Evolutionary conservation across 2,113 vertebrate genomes (phyloP).

Genomic region (Canis aureus): DNA sequence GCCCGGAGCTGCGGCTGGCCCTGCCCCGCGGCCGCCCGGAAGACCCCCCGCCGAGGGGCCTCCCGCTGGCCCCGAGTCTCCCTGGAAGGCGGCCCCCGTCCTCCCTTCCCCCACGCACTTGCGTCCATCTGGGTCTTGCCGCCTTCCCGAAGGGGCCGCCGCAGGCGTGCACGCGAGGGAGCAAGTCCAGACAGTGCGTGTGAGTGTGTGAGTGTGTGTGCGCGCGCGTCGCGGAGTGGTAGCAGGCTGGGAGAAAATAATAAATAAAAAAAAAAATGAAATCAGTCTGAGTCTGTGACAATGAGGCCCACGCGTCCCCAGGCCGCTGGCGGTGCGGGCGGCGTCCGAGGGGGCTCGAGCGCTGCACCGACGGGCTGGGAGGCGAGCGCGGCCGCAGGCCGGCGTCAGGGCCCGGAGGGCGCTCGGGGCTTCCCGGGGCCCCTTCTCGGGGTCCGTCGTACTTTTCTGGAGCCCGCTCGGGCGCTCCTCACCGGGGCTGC

Average conservation of each 20-base stretch:
- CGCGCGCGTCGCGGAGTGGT: not conserved
- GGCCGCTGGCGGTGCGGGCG: not conserved
- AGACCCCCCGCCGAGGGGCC: not conserved
- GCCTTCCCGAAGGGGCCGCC: not conserved
- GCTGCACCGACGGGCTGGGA: too few relatives aligned
- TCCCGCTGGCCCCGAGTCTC: not conserved
- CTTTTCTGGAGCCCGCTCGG: not conserved
- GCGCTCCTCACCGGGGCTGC: too few relatives aligned
- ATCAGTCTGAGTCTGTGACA: not conserved
- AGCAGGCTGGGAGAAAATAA: slow-evolving; percentile 32
- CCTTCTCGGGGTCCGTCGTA: not conserved
- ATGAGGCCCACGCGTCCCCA: not conserved
- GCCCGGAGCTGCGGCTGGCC: too few relatives aligned
- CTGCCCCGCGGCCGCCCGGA: too few relatives aligned
- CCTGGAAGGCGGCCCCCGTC: not conserved
- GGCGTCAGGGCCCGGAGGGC: too few relatives aligned
- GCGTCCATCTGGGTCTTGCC: not conserved
- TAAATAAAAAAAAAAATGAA: slow-evolving; percentile 6
- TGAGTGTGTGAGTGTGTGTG: not conserved
- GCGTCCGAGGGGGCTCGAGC: too few relatives aligned
- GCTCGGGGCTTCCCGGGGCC: not conserved
- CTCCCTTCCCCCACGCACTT: not conserved
- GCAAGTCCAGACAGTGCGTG: slow-evolving; percentile 53
- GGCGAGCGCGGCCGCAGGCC: too few relatives aligned
- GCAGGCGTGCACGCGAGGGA: not conserved